Conservation (phyloP, 2,797 vertebrate genomes). For the Scleropages formosus region DNA sequence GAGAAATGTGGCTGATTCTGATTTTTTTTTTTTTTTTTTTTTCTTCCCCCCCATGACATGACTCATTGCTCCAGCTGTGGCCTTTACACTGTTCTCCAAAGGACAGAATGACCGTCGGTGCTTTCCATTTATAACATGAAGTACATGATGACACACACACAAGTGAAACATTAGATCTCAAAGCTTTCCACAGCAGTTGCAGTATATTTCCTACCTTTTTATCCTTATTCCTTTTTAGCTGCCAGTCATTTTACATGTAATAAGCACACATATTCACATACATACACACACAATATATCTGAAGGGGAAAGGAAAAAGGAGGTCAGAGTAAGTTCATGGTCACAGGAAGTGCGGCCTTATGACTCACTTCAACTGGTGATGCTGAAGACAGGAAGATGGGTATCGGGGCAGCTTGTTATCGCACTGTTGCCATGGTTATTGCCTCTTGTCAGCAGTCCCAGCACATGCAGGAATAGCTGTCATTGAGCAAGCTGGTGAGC, state of each 20-base stretch:
- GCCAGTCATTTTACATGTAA: neutral
- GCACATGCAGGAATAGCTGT: slow-evolving; percentile 31
- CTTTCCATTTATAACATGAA: neutral
- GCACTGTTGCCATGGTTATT: slow-evolving; percentile 68
- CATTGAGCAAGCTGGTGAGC: neutral
- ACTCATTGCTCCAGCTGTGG: too few relatives aligned
- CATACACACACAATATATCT: neutral
- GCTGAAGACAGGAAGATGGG: slow-evolving; percentile 40
- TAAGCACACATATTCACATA: slow-evolving; percentile 5
- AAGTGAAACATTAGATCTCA: neutral
- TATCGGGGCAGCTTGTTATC: slow-evolving; percentile 54
- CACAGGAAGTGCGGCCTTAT: slow-evolving; percentile 54
- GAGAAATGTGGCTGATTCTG: too few relatives aligned
- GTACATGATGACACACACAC: neutral
- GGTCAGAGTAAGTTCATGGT: slow-evolving; percentile 37
- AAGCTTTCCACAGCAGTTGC: neutral
- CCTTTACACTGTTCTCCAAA: too few relatives aligned
- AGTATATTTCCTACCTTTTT: neutral
- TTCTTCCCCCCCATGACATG: too few relatives aligned
- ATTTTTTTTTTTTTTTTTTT: too few relatives aligned
- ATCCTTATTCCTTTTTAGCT: slow-evolving; percentile 29
- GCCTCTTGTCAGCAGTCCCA: slow-evolving; percentile 56
- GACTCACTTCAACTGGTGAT: slow-evolving; percentile 49
- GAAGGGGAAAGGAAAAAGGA: slow-evolving; percentile 12
- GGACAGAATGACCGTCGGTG: too few relatives aligned